Percentiles rank a stretch among this genome's conserved stretches.
Conservation (phyloP, 2,113 vertebrate species). For the Chrysochloris asiatica region DNA sequence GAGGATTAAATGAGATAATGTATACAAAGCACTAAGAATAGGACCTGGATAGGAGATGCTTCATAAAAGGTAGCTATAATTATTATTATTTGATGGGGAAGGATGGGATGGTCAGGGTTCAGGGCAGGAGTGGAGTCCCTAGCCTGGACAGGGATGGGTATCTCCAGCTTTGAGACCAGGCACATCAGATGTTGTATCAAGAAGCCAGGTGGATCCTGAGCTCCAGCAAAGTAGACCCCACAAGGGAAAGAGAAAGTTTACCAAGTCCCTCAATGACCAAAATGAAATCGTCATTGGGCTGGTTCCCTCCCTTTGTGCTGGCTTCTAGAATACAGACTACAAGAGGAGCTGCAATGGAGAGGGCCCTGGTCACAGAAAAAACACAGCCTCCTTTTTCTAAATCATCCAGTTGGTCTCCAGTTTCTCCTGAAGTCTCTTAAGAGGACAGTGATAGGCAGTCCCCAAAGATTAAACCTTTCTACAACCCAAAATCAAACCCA, state of each 20-base stretch:
- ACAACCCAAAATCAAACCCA: too few relatives aligned
- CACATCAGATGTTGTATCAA: background rate
- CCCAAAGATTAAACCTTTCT: too few relatives aligned
- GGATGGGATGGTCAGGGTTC: background rate
- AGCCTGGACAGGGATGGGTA: background rate
- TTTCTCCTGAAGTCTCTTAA: background rate
- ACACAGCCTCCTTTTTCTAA: background rate
- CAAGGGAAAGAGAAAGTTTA: background rate
- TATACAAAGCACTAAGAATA: background rate
- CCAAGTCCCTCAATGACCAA: background rate
- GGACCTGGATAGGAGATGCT: background rate
- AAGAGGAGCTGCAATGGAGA: background rate
- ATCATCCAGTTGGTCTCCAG: background rate
- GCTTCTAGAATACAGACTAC: background rate
- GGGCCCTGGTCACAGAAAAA: background rate
- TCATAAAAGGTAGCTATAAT: background rate
- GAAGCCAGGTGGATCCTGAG: background rate
- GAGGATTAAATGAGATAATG: background rate
- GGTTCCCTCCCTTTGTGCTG: background rate
- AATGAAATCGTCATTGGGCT: background rate
- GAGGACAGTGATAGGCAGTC: background rate
- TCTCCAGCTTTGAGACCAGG: background rate
- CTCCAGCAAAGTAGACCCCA: background rate
- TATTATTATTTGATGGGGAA: background rate
- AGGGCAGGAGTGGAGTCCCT: background rate